Percentiles rank a stretch among this genome's conserved stretches.
Conservation (phyloP, 2,797 vertebrate species). For the Arctocebus calabarensis region DNA sequence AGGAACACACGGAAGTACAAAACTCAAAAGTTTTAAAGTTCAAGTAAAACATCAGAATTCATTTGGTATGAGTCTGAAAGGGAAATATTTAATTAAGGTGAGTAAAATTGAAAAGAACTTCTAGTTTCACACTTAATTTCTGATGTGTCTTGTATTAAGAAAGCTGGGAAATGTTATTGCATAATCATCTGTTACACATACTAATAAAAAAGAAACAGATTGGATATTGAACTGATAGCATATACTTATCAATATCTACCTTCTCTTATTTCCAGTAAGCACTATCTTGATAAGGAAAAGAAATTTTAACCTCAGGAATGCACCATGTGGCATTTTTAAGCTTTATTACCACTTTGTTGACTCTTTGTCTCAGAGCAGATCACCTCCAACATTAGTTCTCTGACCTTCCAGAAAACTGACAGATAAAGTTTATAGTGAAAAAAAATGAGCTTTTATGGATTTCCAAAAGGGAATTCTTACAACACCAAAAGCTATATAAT, state of each 20-base stretch:
- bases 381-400: constrained; percentile 73
- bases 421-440: constrained; percentile 72
- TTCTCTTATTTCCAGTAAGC: constrained; percentile 36
- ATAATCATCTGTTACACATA: constrained; percentile 57
- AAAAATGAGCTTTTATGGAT: constrained; percentile 70
- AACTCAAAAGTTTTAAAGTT: constrained; percentile 58
- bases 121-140: constrained; percentile 64
- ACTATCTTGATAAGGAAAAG: constrained; percentile 19
- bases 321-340: constrained; percentile 18
- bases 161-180: constrained; percentile 56
- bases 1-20: background rate
- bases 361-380: constrained; percentile 70
- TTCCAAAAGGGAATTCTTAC: constrained; percentile 72
- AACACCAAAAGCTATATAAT: constrained; percentile 71
- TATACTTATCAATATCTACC: background rate
- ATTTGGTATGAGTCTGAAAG: constrained; percentile 18
- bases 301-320: constrained; percentile 54
- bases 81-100: constrained; percentile 68
- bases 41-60: constrained; percentile 65
- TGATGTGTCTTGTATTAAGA: constrained; percentile 52
- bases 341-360: constrained; percentile 66
- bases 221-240: background rate
- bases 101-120: constrained; percentile 59
- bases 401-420: constrained; percentile 73
- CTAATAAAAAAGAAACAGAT: constrained; percentile 23